Evolutionary conservation across 2,888 invertebrate species (phyloP).

Genomic region (Brachypterus glaber): DNA sequence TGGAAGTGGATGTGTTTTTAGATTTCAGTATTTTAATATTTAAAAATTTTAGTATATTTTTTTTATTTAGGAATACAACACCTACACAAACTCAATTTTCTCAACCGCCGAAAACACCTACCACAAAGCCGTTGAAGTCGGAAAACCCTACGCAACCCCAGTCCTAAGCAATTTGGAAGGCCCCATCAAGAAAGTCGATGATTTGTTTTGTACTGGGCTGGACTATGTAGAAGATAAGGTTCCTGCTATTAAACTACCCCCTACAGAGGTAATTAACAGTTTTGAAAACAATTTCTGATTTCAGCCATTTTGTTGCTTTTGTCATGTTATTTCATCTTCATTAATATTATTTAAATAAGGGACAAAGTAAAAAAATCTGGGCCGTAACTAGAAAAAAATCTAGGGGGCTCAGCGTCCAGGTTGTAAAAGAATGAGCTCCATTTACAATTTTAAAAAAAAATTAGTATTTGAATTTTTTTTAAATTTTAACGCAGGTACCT

Average conservation of each 20-base stretch:
- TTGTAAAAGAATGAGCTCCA: no score
- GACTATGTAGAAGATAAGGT: conserved; percentile 48
- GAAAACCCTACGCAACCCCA: conserved; percentile 43
- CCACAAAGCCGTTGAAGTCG: conserved; percentile 44
- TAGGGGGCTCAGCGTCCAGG: no score
- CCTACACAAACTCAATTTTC: conserved; percentile 47
- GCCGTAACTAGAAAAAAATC: no score
- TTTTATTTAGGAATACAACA: conserved; percentile 41
- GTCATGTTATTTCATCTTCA: conserved; percentile 8
- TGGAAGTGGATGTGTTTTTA: no score
- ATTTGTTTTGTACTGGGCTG: conserved; percentile 46
- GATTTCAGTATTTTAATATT: not conserved
- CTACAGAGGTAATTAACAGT: conserved; percentile 41
- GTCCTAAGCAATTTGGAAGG: conserved; percentile 45
- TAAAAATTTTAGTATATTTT: conserved; percentile 8
- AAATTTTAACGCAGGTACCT: no score
- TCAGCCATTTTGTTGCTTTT: conserved; percentile 3
- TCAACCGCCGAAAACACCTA: conserved; percentile 47
- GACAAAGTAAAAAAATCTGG: no score
- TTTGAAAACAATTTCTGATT: conserved; percentile 5
- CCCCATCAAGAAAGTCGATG: conserved; percentile 46
- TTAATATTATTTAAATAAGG: conserved; percentile 11
- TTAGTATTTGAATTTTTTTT: no score
- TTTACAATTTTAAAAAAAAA: no score
- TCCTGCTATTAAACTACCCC: conserved; percentile 48